Evolutionary conservation across 2,113 vertebrate species (phyloP), one percentile per base, ranked within the genome.

Genomic region (Lophius piscatorius): DNA sequence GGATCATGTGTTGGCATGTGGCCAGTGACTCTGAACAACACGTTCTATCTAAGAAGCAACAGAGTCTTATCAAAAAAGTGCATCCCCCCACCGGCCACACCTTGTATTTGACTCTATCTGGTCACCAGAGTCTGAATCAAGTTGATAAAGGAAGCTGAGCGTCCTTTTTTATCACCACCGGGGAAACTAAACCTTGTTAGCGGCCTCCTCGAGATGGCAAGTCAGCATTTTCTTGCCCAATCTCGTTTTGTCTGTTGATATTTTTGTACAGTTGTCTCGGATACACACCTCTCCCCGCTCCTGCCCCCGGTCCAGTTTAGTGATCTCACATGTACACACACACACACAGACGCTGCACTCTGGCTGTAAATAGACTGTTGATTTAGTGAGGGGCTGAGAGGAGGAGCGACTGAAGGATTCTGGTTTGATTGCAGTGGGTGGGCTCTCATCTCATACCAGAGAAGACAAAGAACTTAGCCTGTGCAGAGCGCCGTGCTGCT

Each of bases 401-500:
- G 72, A 78, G 78, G 78, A 79, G 82, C 69, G 75, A 74, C 82
- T 70, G 74, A 80, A 78, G 83, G 79, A 81, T 78, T 77, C 63
- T 31, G 55, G 8, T 84, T 84, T 81, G 82, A 83, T 76, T 84
- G 78, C 65, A 29, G 77, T 85, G 87, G 87, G 86, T 84, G 86
- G 85, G 81, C 81, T 83, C 77, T 84, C 73, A 63, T 86, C 76
- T 82, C 78, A 74, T 74, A 70, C 63, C 62, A 78, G 70, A 67
- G 66, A 72, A 87, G 79, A 89, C 87, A 89, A 87, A 89, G 81
- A 81, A 84, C 68, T 68, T 63, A 20, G 70, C 61, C 76, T 59
- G 66, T 69, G 69, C 69, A 14, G 33, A 14, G 38, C 36, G 28
- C 63, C 59, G 72, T 56, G 73, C 70, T 18, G 33, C 55, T 70